A percentile compares a stretch with the other conserved stretches of the same genome.
These are phyloP conservation scores for Syngnathus floridae DNA, from an alignment of 2,113 vertebrate genomes.

Conservation along the genomic window DNA sequence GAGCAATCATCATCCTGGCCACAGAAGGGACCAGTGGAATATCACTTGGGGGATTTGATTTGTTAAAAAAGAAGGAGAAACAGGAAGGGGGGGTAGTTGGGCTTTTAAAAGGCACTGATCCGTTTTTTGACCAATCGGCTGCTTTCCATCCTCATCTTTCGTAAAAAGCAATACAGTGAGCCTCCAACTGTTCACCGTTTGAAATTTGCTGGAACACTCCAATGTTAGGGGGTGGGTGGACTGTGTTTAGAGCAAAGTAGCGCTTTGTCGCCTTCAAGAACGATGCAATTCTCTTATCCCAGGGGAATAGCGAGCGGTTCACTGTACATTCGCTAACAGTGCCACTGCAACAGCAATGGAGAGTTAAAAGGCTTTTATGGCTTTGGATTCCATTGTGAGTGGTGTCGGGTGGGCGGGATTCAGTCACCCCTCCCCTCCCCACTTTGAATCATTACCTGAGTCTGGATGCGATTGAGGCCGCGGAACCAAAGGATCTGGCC, in stretches of 20 bases:
- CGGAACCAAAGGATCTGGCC: constrained; percentile 99
- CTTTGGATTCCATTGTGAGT: constrained; percentile 48
- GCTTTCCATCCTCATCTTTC: constrained; percentile 7
- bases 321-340: constrained; percentile 33
- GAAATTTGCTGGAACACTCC: background rate
- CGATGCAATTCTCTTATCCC: background rate
- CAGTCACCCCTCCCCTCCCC: background rate
- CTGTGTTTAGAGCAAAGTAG: too few relatives aligned
- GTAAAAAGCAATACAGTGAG: background rate
- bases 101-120: constrained; percentile 56
- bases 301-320: background rate
- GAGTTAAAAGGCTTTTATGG: constrained; percentile 56
- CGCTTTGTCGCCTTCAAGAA: too few relatives aligned
- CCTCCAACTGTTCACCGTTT: background rate
- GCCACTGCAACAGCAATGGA: constrained; percentile 46
- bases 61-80: constrained; percentile 30
- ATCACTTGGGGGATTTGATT: constrained; percentile 47
- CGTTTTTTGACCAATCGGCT: constrained; percentile 17
- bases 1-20: constrained; percentile 19
- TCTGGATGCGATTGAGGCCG: constrained; percentile 98
- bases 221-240: too few relatives aligned
- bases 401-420: background rate
- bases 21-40: constrained; percentile 28
- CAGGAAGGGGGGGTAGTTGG: background rate
- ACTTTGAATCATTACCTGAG: constrained; percentile 83